These are phyloP conservation scores for Scolopax rusticola DNA, from an alignment of 2,797 vertebrate genomes.

Conservation along the genomic window DNA sequence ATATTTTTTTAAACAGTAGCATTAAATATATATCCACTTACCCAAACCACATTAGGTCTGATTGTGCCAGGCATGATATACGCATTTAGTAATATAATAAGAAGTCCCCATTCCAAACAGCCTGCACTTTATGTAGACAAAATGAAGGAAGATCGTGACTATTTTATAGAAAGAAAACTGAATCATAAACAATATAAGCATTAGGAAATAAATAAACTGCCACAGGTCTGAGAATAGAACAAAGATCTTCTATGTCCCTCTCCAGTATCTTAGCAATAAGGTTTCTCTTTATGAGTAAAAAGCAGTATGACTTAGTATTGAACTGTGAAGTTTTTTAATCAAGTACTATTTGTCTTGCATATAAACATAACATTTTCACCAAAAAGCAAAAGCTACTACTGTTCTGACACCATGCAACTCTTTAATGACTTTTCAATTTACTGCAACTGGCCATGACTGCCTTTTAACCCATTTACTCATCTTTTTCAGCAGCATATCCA, in stretches of 20 bases:
- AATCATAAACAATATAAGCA: not conserved
- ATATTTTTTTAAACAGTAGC: not conserved
- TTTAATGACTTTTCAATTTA: not conserved
- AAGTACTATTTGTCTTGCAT: not conserved
- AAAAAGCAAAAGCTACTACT: not conserved
- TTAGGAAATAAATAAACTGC: not conserved
- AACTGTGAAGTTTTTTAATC: not conserved
- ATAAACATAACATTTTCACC: not conserved
- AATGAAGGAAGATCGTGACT: not conserved
- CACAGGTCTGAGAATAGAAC: not conserved
- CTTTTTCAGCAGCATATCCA: not conserved
- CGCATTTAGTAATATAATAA: not conserved
- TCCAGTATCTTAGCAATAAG: not conserved
- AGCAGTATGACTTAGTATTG: not conserved
- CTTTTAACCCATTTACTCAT: not conserved
- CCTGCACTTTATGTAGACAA: not conserved
- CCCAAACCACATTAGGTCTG: constrained; percentile 22
- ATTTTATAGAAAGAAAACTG: not conserved
- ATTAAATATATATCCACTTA: constrained; percentile 20
- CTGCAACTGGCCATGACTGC: not conserved
- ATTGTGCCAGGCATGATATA: constrained; percentile 2
- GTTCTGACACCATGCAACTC: not conserved
- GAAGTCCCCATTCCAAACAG: not conserved
- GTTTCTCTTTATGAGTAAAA: not conserved
- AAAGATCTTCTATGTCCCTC: not conserved